Base-by-base conservation (phyloP, 2,113 vertebrate genomes). In the Peucedramus taeniatus region DNA sequence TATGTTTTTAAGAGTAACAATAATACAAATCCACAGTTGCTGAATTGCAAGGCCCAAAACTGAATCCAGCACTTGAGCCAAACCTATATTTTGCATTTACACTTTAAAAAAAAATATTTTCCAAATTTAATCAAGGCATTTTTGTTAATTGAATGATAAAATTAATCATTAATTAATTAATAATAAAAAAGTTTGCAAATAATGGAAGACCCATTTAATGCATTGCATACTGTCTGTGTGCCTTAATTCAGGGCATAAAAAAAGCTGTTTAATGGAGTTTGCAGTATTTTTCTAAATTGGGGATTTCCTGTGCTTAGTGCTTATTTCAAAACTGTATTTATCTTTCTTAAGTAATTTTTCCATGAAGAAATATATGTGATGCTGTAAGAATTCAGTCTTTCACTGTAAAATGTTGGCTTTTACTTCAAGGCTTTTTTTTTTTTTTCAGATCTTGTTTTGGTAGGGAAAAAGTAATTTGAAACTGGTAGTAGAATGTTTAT, bases 351-450 rank as follows among this genome's bases (percentile, higher is more conserved):
- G 27, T 66, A 39, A 31, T 50, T 87, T 75, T 87, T 66, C 13
- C 13, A 1, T 86, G 19, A 54, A 66, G 13, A 63, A 47, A 42
- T 57, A 44, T 1, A 6, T 51, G 5, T 33, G 27, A 5, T 63
- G 4, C 30, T 82, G 1, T 35, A 49, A 10, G 23, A 87, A 23
- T 82, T 28, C 75, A 8, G 9, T 77, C 24, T 40, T 70, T 22
- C 3, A 40, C 35, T 61, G 27, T 64, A 71, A 69, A 71, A 63
- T 3, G 0, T 33, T 74, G 40, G 3, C 17, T 54, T 85, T 89
- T 68, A 50, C 45, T 83, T 84, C n/a, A 89, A 91, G 26, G 37
- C n/a, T 33, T n/a, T n/a, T n/a, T n/a, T n/a, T n/a, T n/a, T n/a
- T n/a, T n/a, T n/a, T n/a, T n/a, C 37, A 93, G 28, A 60, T 51